Conservation (phyloP, 2,113 vertebrate species). For the Eptatretus burgeri region DNA sequence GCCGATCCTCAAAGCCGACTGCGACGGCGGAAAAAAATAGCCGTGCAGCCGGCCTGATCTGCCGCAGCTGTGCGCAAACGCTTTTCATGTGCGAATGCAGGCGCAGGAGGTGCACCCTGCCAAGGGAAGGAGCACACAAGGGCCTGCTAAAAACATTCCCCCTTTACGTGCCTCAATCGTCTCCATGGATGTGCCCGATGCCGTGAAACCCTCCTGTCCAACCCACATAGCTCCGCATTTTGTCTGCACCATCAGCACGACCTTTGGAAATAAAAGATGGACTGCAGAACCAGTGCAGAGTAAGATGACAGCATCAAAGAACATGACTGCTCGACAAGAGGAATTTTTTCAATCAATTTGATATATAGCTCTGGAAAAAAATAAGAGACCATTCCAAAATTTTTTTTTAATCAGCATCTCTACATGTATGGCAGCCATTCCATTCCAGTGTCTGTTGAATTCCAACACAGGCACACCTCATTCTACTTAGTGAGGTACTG, state of each 20-base stretch:
- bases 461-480: too few species aligned
- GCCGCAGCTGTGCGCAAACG: slow-evolving; percentile 5
- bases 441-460: too few species aligned
- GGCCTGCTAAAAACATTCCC: slow-evolving; percentile 1
- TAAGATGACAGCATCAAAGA: too few species aligned
- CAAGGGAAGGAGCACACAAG: neutral
- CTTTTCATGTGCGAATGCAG: slow-evolving; percentile 2
- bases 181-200: neutral
- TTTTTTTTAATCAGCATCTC: too few species aligned
- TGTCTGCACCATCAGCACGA: too few species aligned
- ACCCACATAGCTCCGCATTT: too few species aligned
- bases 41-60: neutral
- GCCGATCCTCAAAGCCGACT: neutral
- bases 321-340: too few species aligned
- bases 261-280: neutral
- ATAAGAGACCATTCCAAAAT: too few species aligned
- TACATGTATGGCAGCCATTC: too few species aligned
- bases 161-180: neutral
- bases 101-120: neutral
- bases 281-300: neutral
- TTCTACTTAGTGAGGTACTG: too few species aligned
- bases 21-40: slow-evolving; percentile 3
- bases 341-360: too few species aligned
- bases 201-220: neutral
- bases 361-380: too few species aligned